Evolutionary conservation across 2,797 vertebrate species (phyloP).

Genomic region (Lutjanus campechanus): DNA sequence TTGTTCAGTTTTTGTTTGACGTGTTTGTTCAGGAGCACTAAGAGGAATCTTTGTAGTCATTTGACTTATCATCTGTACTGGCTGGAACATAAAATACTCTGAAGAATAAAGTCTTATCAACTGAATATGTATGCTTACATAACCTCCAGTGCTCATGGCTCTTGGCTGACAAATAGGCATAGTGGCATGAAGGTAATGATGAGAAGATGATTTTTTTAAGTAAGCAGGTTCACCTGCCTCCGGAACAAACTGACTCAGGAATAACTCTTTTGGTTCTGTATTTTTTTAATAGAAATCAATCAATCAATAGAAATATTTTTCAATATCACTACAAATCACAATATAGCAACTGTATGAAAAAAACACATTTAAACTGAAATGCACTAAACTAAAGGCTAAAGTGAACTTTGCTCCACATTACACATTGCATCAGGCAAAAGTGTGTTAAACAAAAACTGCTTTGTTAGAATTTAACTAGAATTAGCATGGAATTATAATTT

Average conservation of each 20-base stretch:
- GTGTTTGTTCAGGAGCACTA: constrained; percentile 11
- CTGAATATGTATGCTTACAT: not conserved
- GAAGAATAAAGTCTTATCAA: constrained; percentile 8
- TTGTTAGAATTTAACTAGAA: not conserved
- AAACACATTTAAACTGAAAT: constrained; percentile 8
- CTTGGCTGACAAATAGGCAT: not conserved
- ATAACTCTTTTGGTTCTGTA: too few species aligned
- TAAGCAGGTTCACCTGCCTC: too few species aligned
- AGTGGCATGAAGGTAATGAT: not conserved
- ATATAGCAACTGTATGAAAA: not conserved
- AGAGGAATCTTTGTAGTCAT: constrained; percentile 27
- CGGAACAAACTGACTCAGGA: too few species aligned
- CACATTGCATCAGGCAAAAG: not conserved
- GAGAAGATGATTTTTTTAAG: too few species aligned
- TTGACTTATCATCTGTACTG: constrained; percentile 14
- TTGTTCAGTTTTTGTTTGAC: constrained; percentile 18
- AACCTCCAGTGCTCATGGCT: constrained; percentile 5
- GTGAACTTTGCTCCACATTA: not conserved
- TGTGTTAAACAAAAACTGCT: not conserved
- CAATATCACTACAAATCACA: not conserved
- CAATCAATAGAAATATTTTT: not conserved
- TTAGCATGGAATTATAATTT: not conserved
- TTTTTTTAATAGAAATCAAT: not conserved
- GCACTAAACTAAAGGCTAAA: too few species aligned
- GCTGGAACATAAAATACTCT: not conserved